Evolutionary conservation across 2,888 invertebrate species (phyloP).

Genomic region (Eudemis profundana): DNA sequence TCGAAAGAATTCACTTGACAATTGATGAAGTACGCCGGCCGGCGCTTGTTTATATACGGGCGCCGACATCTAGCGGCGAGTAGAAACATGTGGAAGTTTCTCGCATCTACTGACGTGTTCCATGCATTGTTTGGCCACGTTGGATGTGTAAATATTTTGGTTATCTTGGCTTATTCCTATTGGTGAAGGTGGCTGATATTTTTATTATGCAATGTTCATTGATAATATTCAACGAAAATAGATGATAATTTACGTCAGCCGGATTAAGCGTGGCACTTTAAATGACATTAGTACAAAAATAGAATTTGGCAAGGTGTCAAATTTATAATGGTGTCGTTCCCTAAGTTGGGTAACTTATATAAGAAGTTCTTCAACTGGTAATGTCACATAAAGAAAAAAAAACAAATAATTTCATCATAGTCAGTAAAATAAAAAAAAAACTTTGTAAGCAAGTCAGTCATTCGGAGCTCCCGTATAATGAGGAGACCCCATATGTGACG

Average conservation of each 20-base stretch:
- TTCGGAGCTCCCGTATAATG: too few relatives aligned
- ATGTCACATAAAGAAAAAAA: too few relatives aligned
- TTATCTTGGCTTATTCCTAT: slow-evolving; percentile 18
- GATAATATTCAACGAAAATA: slow-evolving; percentile 1
- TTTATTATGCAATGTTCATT: slow-evolving; percentile 15
- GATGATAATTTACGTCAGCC: background rate
- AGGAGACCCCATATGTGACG: too few relatives aligned
- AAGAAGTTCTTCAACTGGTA: too few relatives aligned
- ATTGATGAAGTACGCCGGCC: slow-evolving; percentile 46
- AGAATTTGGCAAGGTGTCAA: too few relatives aligned
- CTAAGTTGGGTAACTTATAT: too few relatives aligned
- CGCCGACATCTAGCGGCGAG: slow-evolving; percentile 58
- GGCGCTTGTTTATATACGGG: slow-evolving; percentile 59
- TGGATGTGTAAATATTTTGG: slow-evolving; percentile 8
- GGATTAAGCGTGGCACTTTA: background rate
- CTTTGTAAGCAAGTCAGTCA: too few relatives aligned
- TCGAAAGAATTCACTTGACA: slow-evolving; percentile 24
- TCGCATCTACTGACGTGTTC: slow-evolving; percentile 42
- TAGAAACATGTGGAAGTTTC: slow-evolving; percentile 52
- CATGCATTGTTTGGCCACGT: slow-evolving; percentile 16
- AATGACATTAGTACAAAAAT: too few relatives aligned
- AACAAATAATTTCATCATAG: too few relatives aligned
- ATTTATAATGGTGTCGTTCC: too few relatives aligned
- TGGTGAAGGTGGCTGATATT: slow-evolving; percentile 15
- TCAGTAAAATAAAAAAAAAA: too few relatives aligned